Evolutionary conservation across 2,888 invertebrate genomes (phyloP).

Genomic region (Rambutsinella grinnellia): DNA sequence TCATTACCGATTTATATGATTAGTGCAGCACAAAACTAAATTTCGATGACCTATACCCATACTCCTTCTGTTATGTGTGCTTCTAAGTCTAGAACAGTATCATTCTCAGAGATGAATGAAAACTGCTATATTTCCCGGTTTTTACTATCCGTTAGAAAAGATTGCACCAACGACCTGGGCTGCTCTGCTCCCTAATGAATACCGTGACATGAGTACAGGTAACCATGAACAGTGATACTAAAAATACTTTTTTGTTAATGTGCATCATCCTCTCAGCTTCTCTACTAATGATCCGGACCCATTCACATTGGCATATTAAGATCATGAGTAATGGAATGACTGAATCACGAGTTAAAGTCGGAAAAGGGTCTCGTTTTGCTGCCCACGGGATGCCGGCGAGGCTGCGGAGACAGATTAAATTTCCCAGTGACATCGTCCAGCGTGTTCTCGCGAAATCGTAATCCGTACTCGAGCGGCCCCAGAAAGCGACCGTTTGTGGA

Average conservation of each 20-base stretch:
- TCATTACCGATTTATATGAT: too few species aligned
- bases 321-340: not conserved
- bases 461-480: constrained; percentile 60
- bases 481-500: constrained; percentile 52
- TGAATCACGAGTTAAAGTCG: constrained; percentile 60
- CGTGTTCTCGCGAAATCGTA: constrained; percentile 60
- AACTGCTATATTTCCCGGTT: too few species aligned
- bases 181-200: too few species aligned
- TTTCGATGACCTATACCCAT: too few species aligned
- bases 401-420: constrained; percentile 65
- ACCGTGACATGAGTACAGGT: too few species aligned
- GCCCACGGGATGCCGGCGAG: constrained; percentile 55
- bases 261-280: not conserved
- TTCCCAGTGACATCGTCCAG: constrained; percentile 63
- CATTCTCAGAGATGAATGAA: too few species aligned
- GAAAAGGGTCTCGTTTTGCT: constrained; percentile 58
- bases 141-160: too few species aligned
- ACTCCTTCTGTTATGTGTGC: too few species aligned
- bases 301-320: too few species aligned
- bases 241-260: not conserved
- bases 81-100: too few species aligned
- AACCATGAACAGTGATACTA: not conserved
- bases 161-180: too few species aligned
- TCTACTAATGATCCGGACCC: not conserved
- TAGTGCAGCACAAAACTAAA: too few species aligned